phyloP scores from a whole-genome alignment of 2,797 vertebrate genomes.

The Loris lydekkerianus region DNA sequence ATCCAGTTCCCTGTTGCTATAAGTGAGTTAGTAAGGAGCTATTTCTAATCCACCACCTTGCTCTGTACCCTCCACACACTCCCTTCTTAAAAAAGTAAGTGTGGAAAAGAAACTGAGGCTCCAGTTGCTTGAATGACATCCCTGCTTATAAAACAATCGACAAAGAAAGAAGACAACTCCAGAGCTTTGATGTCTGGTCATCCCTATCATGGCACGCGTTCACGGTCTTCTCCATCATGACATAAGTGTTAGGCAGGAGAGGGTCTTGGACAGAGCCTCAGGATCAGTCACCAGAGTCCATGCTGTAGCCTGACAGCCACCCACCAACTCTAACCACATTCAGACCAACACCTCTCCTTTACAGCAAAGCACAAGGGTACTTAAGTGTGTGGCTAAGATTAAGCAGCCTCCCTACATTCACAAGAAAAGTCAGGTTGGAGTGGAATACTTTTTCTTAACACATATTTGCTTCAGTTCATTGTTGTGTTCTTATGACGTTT shows the following conservation, averaged over 20 bases:
- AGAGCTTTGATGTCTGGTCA: background rate
- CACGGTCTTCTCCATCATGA: background rate
- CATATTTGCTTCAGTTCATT: background rate
- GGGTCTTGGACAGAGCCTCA: background rate
- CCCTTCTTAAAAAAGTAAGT: too few relatives aligned
- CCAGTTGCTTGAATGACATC: background rate
- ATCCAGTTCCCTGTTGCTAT: too few relatives aligned
- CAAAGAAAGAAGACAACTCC: background rate
- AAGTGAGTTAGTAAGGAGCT: too few relatives aligned
- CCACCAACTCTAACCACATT: background rate
- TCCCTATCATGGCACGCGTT: background rate
- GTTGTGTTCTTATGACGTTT: background rate
- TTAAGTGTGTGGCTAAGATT: background rate
- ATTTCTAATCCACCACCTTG: too few relatives aligned
- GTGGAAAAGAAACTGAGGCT: background rate
- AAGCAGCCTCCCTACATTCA: background rate
- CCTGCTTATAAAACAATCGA: accelerated
- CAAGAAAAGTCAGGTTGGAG: background rate
- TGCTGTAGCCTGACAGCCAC: background rate
- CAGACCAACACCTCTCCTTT: background rate
- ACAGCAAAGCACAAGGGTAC: background rate
- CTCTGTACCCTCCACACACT: too few relatives aligned
- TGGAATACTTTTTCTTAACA: background rate
- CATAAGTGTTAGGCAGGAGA: background rate
- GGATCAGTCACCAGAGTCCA: accelerated